phyloP scores from a whole-genome alignment of 2,797 vertebrate genomes.

The Anableps anableps region DNA sequence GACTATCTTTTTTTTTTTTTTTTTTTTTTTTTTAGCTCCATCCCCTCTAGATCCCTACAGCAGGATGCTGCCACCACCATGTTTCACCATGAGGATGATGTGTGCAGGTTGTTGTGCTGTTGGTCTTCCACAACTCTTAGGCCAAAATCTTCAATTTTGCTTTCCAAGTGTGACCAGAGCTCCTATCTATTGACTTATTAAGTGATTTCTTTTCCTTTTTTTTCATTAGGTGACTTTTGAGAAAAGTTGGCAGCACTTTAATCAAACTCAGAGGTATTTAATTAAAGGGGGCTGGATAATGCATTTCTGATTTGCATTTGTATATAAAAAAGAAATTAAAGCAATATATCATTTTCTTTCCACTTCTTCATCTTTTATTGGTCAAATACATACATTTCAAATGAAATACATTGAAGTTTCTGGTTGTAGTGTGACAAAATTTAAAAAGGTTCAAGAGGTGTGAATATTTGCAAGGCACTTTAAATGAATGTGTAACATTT shows the following conservation, averaged over 20 bases:
- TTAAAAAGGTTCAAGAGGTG: not conserved
- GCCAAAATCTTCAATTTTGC: too few species aligned
- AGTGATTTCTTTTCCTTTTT: too few species aligned
- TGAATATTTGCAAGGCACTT: not conserved
- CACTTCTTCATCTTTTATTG: not conserved
- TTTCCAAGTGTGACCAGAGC: too few species aligned
- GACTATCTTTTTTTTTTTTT: too few species aligned
- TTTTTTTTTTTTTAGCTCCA: too few species aligned
- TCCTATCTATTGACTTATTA: too few species aligned
- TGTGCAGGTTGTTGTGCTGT: too few species aligned
- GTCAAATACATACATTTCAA: not conserved
- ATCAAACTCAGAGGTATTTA: not conserved
- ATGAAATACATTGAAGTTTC: not conserved
- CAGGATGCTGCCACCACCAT: too few species aligned
- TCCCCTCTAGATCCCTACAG: too few species aligned
- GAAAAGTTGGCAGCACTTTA: not conserved
- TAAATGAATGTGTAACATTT: slow-evolving; percentile 74
- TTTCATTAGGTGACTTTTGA: not conserved
- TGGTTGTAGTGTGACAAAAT: not conserved
- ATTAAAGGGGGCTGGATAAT: not conserved
- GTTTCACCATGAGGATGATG: too few species aligned
- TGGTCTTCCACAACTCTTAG: too few species aligned
- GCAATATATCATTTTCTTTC: not conserved
- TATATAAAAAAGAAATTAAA: not conserved
- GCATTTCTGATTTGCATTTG: not conserved